A percentile compares a stretch with the other conserved stretches of the same genome.
phyloP scores from a whole-genome alignment of 35 echinoderm and acorn worm genomes.

The Heliocidaris tuberculata region DNA sequence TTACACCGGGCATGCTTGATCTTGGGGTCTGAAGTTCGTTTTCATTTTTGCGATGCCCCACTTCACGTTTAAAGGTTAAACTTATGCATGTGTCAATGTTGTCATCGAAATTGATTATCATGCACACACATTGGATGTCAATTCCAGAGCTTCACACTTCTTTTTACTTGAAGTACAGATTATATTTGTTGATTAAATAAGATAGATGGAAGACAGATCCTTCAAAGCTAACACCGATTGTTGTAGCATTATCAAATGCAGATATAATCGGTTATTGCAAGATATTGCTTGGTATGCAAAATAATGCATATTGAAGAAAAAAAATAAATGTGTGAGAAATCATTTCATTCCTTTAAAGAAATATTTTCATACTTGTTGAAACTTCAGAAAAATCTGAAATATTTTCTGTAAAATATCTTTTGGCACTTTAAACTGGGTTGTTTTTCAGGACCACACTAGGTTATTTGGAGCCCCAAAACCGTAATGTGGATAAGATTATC shows the following conservation, averaged over 20 bases:
- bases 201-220: no score
- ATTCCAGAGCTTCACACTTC: background rate
- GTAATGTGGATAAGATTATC: background rate
- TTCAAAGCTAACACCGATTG: no score
- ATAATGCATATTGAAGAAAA: background rate
- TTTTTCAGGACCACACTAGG: background rate
- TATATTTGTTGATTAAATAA: background rate
- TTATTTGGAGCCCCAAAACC: background rate
- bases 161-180: background rate
- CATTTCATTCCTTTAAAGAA: no score
- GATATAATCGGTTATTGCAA: background rate
- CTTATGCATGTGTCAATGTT: background rate
- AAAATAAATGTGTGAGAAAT: no score
- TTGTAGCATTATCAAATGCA: background rate
- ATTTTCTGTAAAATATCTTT: background rate
- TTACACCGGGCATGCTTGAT: conserved; percentile 3
- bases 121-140: background rate
- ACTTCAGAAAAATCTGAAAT: background rate
- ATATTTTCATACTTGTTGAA: no score
- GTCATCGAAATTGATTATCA: background rate
- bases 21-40: background rate
- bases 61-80: conserved; percentile 12
- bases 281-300: background rate
- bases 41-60: background rate
- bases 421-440: background rate